phyloP scores from a whole-genome alignment of 2,888 invertebrate species.

The Habrosyne pyritoides region DNA sequence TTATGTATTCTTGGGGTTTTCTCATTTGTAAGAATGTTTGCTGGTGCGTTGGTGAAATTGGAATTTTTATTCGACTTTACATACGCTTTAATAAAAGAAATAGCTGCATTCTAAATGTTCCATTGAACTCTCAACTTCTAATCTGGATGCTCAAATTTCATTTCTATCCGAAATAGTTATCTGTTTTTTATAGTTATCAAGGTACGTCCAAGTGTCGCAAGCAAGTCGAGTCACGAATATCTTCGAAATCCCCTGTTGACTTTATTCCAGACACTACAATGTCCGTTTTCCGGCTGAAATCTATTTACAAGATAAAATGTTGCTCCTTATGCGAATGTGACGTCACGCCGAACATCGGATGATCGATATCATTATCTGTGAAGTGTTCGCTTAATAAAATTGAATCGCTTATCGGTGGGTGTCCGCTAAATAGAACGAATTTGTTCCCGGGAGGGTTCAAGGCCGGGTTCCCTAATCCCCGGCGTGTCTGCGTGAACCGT shows the following conservation, averaged over 20 bases:
- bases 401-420: conserved; percentile 27
- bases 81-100: not conserved
- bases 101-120: not conserved
- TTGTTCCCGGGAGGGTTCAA: conserved; percentile 44
- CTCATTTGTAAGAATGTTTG: not conserved
- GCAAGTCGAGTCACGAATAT: conserved; percentile 2
- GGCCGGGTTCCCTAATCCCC: conserved; percentile 27
- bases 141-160: not conserved
- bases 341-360: conserved; percentile 24
- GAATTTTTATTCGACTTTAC: not conserved
- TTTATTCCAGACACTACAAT: conserved; percentile 1
- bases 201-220: not conserved
- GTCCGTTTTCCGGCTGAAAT: conserved; percentile 6
- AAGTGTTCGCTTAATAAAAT: conserved; percentile 28
- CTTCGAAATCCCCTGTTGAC: conserved; percentile 4
- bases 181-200: not conserved
- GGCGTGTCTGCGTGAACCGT: conserved; percentile 7
- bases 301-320: conserved; percentile 10
- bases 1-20: not conserved
- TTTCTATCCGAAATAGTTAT: not conserved
- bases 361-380: conserved; percentile 18
- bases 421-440: conserved; percentile 37
- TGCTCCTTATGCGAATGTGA: conserved; percentile 29
- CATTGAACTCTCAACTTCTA: not conserved
- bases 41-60: not conserved